Percentiles rank a stretch among this genome's conserved stretches.
phyloP scores from a whole-genome alignment of 2,113 vertebrate species.

The Notothenia rossii region DNA sequence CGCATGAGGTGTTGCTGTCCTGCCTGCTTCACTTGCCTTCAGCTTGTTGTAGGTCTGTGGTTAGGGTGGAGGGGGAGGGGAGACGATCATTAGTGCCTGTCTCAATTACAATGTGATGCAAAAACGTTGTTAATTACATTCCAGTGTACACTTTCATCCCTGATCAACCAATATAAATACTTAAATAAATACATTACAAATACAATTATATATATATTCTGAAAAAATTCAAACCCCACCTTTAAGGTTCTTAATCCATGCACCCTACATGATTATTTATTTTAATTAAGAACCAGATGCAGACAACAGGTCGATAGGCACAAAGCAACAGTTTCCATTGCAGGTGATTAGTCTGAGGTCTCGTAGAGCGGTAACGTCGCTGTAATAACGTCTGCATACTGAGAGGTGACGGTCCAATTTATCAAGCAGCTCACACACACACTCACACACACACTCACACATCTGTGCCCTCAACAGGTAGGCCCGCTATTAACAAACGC shows the following conservation, averaged over 20 bases:
- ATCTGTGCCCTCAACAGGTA: slow-evolving; percentile 75
- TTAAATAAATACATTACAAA: background rate
- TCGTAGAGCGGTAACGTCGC: slow-evolving; percentile 71
- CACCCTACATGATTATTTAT: slow-evolving; percentile 52
- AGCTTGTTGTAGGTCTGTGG: slow-evolving; percentile 59
- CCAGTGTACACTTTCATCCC: slow-evolving; percentile 28
- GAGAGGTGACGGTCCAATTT: slow-evolving; percentile 76
- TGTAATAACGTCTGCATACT: slow-evolving; percentile 80
- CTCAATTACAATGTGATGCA: slow-evolving; percentile 34
- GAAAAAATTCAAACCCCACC: slow-evolving; percentile 8
- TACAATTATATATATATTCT: background rate
- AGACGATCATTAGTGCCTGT: slow-evolving; percentile 49
- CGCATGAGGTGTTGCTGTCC: slow-evolving; percentile 89
- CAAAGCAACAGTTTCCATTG: slow-evolving; percentile 74
- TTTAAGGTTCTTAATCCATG: slow-evolving; percentile 22
- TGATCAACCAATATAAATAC: slow-evolving; percentile 11
- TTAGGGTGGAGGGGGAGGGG: slow-evolving; percentile 11
- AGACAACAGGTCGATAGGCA: slow-evolving; percentile 75
- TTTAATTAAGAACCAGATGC: slow-evolving; percentile 62
- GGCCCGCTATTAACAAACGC: slow-evolving; percentile 47
- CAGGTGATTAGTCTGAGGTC: slow-evolving; percentile 77
- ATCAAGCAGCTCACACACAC: slow-evolving; percentile 63
- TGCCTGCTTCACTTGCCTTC: slow-evolving; percentile 55
- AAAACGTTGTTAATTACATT: slow-evolving; percentile 41
- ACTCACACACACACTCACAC: background rate